Base-by-base conservation (phyloP, 2,888 invertebrate species). In the Digitonthophagus gazella region DNA sequence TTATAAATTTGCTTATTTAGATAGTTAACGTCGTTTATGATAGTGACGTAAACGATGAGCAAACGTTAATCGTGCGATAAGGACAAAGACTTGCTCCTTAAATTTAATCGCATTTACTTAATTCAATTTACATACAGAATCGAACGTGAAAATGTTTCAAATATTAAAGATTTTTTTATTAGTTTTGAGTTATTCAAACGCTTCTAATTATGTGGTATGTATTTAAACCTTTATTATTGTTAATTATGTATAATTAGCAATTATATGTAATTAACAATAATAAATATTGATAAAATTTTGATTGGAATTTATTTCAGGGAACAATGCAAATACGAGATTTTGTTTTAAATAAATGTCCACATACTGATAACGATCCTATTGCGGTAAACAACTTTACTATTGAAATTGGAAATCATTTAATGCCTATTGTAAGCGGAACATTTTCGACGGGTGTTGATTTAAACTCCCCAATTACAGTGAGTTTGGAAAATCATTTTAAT, bases 391-490 rank as follows among this genome's bases (percentile, higher is more conserved):
- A 74, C 66, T 65, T 73, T 16, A 70, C 65, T 0, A 58, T 74
- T 56, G 55, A 69, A 56, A 65, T 73, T 5, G 69, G 65, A 54
- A 66, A 58, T 19, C 63, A 70, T 55, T 65, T 65, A 11, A 69
- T 69, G 15, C 15, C 74, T 15, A 55, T 67, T 28, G 66, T 76
- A 6, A 74, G 72, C 63, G 77, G 77, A 57, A 72, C 72, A 11
- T 67, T 76, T 57, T 69, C 22, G 11, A 72, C 75, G 1, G 44
- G 28, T 2, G 70, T 75, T 61, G 73, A 75, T 64, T 58, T 77
- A 18, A 20, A 44, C 15, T 66, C 75, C 6, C 76, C 77, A 16
- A 70, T 77, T 64, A 71, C 71, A 72, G 77, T 75, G 65, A 63
- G 55, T 66, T 16, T 57, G 58, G 14, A 6, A 58, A 6, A 14